Evolutionary conservation across 2,797 vertebrate species (phyloP), one percentile per base, ranked within the genome.

Genomic region (Okamejei kenojei): DNA sequence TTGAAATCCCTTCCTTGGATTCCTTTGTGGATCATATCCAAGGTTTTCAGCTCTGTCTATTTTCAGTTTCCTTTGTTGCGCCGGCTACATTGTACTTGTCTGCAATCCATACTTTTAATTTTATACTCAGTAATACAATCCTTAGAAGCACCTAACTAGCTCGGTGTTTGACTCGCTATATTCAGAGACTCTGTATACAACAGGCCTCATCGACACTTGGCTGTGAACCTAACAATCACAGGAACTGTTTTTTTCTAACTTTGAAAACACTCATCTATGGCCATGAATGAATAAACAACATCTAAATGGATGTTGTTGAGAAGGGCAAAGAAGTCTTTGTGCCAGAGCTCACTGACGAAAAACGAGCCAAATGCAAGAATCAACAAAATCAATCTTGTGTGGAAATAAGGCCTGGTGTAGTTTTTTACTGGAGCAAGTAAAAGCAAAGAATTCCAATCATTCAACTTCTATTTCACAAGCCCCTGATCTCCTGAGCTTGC

Each of bases 281-380:
- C 4, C 63, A 29, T 32, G 26, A 86, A 86, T n/a, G 10, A 63
- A 61, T 86, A 63, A 63, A 10, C 11, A 11, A 9, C 6, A 88
- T 4, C 81, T 95, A 93, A 93, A 98, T 98, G 98, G 97, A 97
- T 93, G 97, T 98, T 94, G 65, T 96, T 74, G 95, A 96, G 73
- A 98, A 98, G 93, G 97, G 97, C 94, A 98, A 97, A 95, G 97
- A 97, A 94, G 94, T 96, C 61, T 98, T 98, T 95, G 96, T 97
- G 74, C 96, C 96, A 96, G 98, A 97, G 81, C 97, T 97, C 94
- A 97, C 97, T 0, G 96, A 97, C 94, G 96, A 97, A 3, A 96
- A 97, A 93, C 96, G 96, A 65, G 97, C 97, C 26, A 96, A 96
- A 38, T 97, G 98, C 95, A 98, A 98, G 95, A 95, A 95, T 73